Conservation (phyloP, 2,113 vertebrate genomes). For the Brienomyrus longianalis region DNA sequence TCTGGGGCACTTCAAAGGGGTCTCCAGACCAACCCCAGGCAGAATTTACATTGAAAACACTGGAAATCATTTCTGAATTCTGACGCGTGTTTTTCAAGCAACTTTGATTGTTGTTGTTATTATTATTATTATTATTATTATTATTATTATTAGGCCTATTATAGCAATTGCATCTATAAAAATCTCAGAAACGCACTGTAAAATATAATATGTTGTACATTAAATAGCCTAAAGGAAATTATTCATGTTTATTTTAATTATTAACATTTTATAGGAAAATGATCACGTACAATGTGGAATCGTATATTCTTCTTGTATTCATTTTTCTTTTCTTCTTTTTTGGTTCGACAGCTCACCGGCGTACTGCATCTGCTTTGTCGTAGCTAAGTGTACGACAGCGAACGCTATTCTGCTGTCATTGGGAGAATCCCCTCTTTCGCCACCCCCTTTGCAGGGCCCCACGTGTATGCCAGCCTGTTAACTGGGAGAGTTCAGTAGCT, state of each 20-base stretch:
- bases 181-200: neutral
- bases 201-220: neutral
- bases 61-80: neutral
- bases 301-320: neutral
- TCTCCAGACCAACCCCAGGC: conserved; percentile 45
- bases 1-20: conserved; percentile 53
- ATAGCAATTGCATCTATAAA: neutral
- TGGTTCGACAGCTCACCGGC: neutral
- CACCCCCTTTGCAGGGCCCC: conserved; percentile 60
- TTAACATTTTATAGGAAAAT: neutral
- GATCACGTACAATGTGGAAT: neutral
- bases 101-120: neutral
- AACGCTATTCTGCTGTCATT: conserved; percentile 55
- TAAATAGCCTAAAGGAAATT: neutral
- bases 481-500: conserved; percentile 34
- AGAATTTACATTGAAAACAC: conserved; percentile 40
- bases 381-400: conserved; percentile 35
- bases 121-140: neutral
- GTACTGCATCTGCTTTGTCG: neutral
- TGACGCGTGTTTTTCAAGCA: neutral
- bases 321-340: neutral
- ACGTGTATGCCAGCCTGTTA: conserved; percentile 43
- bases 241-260: neutral
- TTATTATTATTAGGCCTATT: neutral
- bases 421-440: conserved; percentile 50